phyloP scores from a whole-genome alignment of 2,113 vertebrate species.

The Meleagris gallopavo region DNA sequence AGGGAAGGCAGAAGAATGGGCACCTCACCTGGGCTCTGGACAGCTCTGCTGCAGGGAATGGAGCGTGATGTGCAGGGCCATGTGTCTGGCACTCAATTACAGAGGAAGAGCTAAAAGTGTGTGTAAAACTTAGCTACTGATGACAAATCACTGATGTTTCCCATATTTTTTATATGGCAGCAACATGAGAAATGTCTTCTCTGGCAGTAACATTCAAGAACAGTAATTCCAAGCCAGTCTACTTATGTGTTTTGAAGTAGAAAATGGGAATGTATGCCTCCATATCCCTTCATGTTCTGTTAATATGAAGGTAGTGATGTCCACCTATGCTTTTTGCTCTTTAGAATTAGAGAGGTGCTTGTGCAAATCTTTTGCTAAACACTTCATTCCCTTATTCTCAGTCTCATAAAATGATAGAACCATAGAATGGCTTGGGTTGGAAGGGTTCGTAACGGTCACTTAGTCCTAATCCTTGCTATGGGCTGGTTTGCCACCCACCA shows the following conservation, averaged over 20 bases:
- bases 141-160: not conserved
- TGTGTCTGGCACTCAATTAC: slow-evolving; percentile 36
- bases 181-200: not conserved
- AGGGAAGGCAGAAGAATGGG: not conserved
- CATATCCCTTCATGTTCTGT: not conserved
- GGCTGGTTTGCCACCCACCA: not conserved
- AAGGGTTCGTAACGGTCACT: not conserved
- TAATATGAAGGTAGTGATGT: not conserved
- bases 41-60: not conserved
- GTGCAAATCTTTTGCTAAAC: not conserved
- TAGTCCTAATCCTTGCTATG: no score
- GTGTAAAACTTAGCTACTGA: not conserved
- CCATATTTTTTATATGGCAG: not conserved
- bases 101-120: not conserved
- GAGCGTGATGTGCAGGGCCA: not conserved
- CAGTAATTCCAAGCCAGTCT: not conserved
- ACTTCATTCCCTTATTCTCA: no score
- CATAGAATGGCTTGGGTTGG: not conserved
- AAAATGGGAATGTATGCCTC: not conserved
- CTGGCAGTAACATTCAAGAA: not conserved
- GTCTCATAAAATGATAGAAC: not conserved
- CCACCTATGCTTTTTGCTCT: not conserved
- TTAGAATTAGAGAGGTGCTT: not conserved
- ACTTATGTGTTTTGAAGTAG: not conserved
- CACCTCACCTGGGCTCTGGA: not conserved